phyloP scores from a whole-genome alignment of 2,113 vertebrate species.

The Phycodurus eques region DNA sequence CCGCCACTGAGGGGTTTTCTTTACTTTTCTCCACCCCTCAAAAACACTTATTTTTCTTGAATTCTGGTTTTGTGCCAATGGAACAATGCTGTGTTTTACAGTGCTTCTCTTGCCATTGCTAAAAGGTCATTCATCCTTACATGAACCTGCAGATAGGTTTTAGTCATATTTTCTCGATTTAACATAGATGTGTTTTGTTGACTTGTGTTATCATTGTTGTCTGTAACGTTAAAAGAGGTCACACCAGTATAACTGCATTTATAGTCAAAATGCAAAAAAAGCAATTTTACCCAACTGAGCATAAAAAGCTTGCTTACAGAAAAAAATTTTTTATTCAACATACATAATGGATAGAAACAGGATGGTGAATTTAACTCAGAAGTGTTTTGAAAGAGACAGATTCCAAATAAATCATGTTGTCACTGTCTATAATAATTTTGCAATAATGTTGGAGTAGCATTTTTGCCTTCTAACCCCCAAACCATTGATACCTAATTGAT shows the following conservation, averaged over 20 bases:
- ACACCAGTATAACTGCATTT: neutral
- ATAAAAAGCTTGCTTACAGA: neutral
- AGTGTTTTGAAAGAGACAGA: neutral
- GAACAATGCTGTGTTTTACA: slow-evolving; percentile 55
- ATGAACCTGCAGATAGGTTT: neutral
- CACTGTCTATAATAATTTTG: too few species aligned
- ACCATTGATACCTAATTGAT: neutral
- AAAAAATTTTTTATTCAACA: neutral
- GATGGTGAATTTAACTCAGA: neutral
- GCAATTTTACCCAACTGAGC: neutral
- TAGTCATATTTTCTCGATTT: neutral
- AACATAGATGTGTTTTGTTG: neutral
- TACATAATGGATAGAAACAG: neutral
- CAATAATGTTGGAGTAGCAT: neutral
- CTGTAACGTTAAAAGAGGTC: neutral
- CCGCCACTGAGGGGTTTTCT: slow-evolving; percentile 31
- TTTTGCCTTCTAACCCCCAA: neutral
- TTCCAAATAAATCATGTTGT: too few species aligned
- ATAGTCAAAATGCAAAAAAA: neutral
- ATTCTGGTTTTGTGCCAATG: slow-evolving; percentile 69
- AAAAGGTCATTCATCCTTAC: neutral
- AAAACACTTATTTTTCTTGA: slow-evolving; percentile 17
- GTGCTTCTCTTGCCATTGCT: neutral
- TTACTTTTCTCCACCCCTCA: slow-evolving; percentile 9
- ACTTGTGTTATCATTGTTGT: too few species aligned